phyloP scores from a whole-genome alignment of 2,797 vertebrate species.

The Apodemus agrarius region DNA sequence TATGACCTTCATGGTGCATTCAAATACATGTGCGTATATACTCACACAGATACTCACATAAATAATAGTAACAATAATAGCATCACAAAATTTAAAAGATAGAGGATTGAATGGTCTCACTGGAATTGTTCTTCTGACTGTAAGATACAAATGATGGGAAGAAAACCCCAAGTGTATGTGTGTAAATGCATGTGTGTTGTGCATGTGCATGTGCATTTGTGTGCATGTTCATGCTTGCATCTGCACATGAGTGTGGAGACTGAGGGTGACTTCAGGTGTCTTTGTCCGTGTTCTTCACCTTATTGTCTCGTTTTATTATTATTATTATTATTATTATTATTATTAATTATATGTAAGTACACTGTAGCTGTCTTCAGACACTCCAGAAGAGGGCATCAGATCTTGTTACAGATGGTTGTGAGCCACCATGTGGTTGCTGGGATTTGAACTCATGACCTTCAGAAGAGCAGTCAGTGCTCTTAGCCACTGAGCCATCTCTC shows the following conservation, averaged over 20 bases:
- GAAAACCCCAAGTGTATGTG: neutral
- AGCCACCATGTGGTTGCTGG: too few species aligned
- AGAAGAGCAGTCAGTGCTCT: too few species aligned
- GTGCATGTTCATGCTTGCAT: neutral
- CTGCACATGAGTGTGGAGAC: too few species aligned
- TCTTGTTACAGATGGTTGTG: too few species aligned
- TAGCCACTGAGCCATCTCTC: too few species aligned
- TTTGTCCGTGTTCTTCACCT: neutral
- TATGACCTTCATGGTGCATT: neutral
- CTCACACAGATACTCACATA: neutral
- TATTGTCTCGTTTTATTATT: neutral
- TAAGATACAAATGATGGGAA: neutral
- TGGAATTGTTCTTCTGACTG: neutral
- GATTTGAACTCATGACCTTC: too few species aligned
- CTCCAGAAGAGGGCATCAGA: too few species aligned
- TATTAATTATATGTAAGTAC: too few species aligned
- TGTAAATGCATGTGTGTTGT: accelerated
- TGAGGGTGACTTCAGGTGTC: too few species aligned
- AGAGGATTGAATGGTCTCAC: neutral
- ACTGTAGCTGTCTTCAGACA: too few species aligned
- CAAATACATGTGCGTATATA: neutral
- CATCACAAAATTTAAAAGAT: neutral
- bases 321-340: too few species aligned
- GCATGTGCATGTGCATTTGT: too few species aligned
- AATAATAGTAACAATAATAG: neutral